phyloP scores from a whole-genome alignment of 2,113 vertebrate genomes.

The Miniopterus natalensis region DNA sequence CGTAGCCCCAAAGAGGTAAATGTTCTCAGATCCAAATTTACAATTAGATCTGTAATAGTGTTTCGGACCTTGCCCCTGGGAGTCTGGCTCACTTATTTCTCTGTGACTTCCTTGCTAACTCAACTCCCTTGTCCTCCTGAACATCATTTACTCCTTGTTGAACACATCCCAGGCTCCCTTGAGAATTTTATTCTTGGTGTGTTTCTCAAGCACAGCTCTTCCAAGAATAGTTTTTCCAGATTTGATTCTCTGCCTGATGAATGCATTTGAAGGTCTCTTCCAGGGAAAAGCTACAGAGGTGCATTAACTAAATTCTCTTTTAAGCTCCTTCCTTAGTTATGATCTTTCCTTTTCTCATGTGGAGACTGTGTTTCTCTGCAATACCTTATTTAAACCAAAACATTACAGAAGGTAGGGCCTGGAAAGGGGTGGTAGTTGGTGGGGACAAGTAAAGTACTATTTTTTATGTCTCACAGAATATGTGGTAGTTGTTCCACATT shows the following conservation, averaged over 20 bases:
- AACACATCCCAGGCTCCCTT: not conserved
- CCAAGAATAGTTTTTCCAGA: not conserved
- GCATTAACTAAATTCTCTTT: slow-evolving; percentile 11
- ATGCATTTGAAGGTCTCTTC: slow-evolving; percentile 19
- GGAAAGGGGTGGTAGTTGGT: not conserved
- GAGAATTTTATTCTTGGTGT: slow-evolving; percentile 11
- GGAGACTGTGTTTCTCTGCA: not conserved
- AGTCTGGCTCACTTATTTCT: slow-evolving; percentile 24
- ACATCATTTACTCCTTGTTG: slow-evolving; percentile 34
- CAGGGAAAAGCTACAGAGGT: not conserved
- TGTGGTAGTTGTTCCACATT: not conserved
- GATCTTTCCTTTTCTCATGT: not conserved
- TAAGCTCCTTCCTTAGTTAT: not conserved
- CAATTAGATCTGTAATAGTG: not conserved
- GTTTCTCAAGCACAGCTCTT: slow-evolving; percentile 11
- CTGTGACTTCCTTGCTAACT: slow-evolving; percentile 4
- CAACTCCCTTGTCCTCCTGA: slow-evolving; percentile 31
- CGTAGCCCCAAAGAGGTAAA: not conserved
- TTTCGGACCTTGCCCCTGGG: not conserved
- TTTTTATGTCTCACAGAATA: slow-evolving; percentile 1
- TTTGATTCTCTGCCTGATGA: not conserved
- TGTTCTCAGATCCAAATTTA: slow-evolving; percentile 35
- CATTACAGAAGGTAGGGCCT: not conserved
- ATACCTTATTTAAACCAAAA: slow-evolving; percentile 30
- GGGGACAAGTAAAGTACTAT: not conserved